Conservation (phyloP, 2,797 vertebrate species). For the Artibeus lituratus region DNA sequence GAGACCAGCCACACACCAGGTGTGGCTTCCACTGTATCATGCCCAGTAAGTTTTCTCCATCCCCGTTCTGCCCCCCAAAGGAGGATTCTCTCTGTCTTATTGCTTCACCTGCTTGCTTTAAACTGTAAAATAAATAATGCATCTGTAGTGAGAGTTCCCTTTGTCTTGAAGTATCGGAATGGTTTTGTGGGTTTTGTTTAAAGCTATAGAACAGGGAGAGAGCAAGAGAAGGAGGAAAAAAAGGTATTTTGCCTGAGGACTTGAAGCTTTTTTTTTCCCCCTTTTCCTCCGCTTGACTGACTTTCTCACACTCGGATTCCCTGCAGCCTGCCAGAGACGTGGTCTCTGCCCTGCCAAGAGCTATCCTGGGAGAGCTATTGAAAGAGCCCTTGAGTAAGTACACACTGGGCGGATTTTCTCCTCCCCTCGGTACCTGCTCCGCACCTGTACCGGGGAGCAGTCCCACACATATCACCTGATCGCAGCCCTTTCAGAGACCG, state of each 20-base stretch:
- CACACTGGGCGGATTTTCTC: conserved; percentile 75
- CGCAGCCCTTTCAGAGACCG: conserved; percentile 83
- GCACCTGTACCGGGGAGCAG: conserved; percentile 88
- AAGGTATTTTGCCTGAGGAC: conserved; percentile 72
- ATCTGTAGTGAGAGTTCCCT: conserved; percentile 14
- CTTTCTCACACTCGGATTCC: conserved; percentile 96
- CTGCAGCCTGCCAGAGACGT: conserved; percentile 83
- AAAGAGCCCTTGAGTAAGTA: conserved; percentile 72
- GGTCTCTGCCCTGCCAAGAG: conserved; percentile 84
- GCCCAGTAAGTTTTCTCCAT: neutral
- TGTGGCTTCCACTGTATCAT: neutral
- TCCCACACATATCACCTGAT: conserved; percentile 90
- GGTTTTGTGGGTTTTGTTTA: conserved; percentile 52
- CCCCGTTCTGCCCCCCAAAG: neutral
- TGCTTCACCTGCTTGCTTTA: conserved; percentile 52
- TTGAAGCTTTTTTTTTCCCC: neutral
- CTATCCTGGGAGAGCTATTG: conserved; percentile 77
- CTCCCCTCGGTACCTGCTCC: conserved; percentile 82
- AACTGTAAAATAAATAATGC: conserved; percentile 55
- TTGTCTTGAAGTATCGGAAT: neutral
- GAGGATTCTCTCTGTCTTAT: conserved; percentile 13
- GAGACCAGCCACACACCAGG: neutral
- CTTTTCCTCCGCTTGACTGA: conserved; percentile 85
- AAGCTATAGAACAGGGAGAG: conserved; percentile 45
- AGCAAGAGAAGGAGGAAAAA: conserved; percentile 6